These are phyloP conservation scores for Gallinago solitaria DNA, from an alignment of 2,797 vertebrate species.

Conservation along the genomic window DNA sequence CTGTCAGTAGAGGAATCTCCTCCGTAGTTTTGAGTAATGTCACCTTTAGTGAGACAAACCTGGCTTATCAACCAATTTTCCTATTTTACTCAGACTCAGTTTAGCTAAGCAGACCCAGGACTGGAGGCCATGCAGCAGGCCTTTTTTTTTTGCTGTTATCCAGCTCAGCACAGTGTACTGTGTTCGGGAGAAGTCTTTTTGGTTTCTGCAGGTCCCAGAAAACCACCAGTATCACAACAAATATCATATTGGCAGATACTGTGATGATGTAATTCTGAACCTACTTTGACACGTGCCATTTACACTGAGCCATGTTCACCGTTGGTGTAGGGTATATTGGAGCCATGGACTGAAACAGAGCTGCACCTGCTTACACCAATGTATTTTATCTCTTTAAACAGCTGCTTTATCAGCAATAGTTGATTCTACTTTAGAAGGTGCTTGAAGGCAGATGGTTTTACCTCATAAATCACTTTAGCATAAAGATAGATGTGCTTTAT, in stretches of 20 bases:
- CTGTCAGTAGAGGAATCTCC: neutral
- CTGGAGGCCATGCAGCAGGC: neutral
- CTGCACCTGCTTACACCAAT: neutral
- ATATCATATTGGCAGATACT: neutral
- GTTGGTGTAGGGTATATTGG: fast-evolving
- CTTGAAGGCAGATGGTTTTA: neutral
- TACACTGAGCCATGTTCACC: neutral
- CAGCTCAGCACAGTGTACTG: fast-evolving
- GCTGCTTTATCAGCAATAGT: neutral
- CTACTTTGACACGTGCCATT: neutral
- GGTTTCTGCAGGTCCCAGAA: neutral
- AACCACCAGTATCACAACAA: neutral
- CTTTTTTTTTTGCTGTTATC: neutral
- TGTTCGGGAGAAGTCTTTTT: neutral
- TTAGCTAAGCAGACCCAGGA: neutral
- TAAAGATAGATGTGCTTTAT: neutral
- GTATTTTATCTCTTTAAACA: neutral
- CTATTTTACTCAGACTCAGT: neutral
- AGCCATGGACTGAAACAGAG: neutral
- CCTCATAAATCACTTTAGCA: neutral
- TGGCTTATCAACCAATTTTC: neutral
- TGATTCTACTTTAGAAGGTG: neutral
- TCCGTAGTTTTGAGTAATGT: neutral
- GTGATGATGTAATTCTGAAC: neutral
- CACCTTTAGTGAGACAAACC: neutral